These are phyloP conservation scores for Erinaceus europaeus DNA, from an alignment of 2,113 vertebrate genomes.

Conservation along the genomic window DNA sequence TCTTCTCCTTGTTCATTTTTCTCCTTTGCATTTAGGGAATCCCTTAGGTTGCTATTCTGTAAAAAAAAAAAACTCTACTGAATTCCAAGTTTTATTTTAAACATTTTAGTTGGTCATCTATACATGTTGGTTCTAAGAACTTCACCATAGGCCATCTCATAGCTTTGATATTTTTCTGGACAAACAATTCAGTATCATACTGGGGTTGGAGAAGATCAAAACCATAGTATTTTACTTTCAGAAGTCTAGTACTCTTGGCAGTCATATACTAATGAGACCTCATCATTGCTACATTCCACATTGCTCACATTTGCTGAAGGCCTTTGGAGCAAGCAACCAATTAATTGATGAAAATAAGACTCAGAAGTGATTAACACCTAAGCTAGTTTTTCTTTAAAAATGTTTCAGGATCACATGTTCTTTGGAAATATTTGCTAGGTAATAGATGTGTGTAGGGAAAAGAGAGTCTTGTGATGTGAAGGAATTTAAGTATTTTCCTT, in stretches of 20 bases:
- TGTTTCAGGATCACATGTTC: background rate
- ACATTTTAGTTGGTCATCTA: background rate
- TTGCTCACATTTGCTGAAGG: slow-evolving; percentile 14
- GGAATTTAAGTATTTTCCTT: background rate
- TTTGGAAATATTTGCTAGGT: background rate
- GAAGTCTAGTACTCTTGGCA: background rate
- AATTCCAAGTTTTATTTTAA: background rate
- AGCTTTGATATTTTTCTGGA: background rate
- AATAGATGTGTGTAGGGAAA: background rate
- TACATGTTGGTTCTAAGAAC: background rate
- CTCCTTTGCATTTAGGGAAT: background rate
- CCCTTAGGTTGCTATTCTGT: background rate
- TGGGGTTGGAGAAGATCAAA: slow-evolving; percentile 1
- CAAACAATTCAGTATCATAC: background rate
- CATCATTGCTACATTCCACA: background rate
- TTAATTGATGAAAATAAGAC: slow-evolving; percentile 13
- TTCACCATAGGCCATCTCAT: background rate
- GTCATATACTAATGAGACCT: background rate
- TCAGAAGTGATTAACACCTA: background rate
- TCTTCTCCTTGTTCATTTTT: background rate
- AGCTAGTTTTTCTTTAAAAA: background rate
- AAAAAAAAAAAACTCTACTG: background rate
- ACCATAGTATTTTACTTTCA: background rate
- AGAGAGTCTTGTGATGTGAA: background rate
- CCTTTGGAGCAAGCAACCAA: background rate